Evolutionary conservation across 2,888 invertebrate species (phyloP).

Genomic region (Cosmia trapezina): DNA sequence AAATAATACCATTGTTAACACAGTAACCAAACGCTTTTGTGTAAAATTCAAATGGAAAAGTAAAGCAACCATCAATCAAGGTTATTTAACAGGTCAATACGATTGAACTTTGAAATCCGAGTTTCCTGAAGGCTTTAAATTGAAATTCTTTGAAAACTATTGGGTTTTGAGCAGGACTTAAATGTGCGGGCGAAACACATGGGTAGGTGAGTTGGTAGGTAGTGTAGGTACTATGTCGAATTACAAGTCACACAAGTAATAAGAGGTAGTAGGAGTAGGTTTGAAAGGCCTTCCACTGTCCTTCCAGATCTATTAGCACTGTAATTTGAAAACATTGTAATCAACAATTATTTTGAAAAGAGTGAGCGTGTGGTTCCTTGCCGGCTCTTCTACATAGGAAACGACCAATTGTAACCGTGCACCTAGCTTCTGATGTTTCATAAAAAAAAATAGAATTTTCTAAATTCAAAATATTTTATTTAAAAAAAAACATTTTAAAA

Average conservation of each 20-base stretch:
- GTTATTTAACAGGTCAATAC: background rate
- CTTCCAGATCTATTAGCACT: background rate
- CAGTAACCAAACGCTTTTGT: background rate
- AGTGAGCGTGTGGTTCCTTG: background rate
- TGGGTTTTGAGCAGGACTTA: background rate
- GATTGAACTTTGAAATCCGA: background rate
- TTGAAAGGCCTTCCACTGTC: no score
- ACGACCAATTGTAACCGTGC: background rate
- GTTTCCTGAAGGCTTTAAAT: slow-evolving; percentile 1
- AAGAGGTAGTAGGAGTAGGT: no score
- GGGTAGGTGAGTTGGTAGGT: background rate
- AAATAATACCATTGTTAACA: background rate
- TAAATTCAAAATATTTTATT: no score
- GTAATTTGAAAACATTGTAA: background rate
- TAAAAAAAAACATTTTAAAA: no score
- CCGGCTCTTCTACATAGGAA: background rate
- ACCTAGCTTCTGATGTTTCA: background rate
- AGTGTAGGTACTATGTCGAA: background rate
- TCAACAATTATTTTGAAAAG: background rate
- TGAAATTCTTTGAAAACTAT: slow-evolving; percentile 8
- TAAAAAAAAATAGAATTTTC: no score
- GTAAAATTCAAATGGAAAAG: background rate
- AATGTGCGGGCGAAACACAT: background rate
- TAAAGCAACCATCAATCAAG: background rate
- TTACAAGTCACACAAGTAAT: background rate